These are phyloP conservation scores for Schizopygopsis pylzovi DNA, from an alignment of 2,797 vertebrate species.

Conservation along the genomic window DNA sequence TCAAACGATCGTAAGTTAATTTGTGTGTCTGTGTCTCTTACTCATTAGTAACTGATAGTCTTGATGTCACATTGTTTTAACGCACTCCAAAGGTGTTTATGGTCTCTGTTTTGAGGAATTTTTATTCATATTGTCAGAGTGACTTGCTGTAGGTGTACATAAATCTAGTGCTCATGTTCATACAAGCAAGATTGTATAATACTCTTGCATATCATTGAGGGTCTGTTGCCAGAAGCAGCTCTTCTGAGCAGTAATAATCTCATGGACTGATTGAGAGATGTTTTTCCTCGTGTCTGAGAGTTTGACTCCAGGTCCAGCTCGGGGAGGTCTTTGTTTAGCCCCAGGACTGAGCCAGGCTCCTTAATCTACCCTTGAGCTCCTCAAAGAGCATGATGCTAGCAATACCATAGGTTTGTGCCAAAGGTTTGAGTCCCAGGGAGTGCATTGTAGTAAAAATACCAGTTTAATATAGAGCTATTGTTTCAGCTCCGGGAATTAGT, in stretches of 20 bases:
- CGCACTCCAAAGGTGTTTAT: conserved; percentile 4
- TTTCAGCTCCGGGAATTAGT: too few species aligned
- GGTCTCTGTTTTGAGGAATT: background rate
- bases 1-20: conserved; percentile 83
- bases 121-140: conserved; percentile 1
- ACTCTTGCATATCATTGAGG: conserved; percentile 14
- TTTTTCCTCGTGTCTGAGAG: background rate
- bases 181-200: background rate
- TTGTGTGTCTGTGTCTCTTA: conserved; percentile 24
- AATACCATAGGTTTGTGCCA: background rate
- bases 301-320: conserved; percentile 20
- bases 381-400: background rate
- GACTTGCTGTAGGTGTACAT: background rate
- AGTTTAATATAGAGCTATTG: too few species aligned
- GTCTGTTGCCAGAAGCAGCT: conserved; percentile 3
- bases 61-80: background rate
- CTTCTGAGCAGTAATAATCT: background rate
- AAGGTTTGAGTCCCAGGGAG: background rate
- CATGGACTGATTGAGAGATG: background rate
- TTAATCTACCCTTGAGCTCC: background rate
- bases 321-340: background rate
- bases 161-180: background rate
- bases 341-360: background rate
- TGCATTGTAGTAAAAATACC: too few species aligned
- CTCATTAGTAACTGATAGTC: conserved; percentile 8